phyloP scores from a whole-genome alignment of 2,888 invertebrate genomes.

The Xylophagus ater region DNA sequence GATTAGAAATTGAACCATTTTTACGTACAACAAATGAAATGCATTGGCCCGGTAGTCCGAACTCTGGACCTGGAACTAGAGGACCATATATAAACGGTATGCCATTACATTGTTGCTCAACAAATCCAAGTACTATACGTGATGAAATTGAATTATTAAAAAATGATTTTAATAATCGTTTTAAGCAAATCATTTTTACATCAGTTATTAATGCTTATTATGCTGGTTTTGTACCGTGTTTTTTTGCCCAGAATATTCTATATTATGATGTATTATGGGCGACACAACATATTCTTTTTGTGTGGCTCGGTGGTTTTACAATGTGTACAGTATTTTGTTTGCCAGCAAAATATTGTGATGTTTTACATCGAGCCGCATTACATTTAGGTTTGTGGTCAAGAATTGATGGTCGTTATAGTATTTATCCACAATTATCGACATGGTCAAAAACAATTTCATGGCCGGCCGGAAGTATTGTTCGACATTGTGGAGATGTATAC shows the following conservation, averaged over 20 bases:
- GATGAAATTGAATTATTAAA: constrained; percentile 76
- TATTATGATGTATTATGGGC: constrained; percentile 79
- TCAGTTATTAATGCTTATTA: constrained; percentile 80
- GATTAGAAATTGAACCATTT: constrained; percentile 64
- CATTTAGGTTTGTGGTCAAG: constrained; percentile 60
- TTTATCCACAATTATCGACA: constrained; percentile 24
- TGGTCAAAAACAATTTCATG: constrained; percentile 56
- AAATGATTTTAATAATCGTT: constrained; percentile 76
- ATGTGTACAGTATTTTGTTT: constrained; percentile 61
- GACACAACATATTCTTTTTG: constrained; percentile 70
- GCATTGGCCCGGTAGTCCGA: too few species aligned
- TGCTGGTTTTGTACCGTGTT: constrained; percentile 77
- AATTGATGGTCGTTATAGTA: constrained; percentile 24
- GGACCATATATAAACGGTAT: constrained; percentile 44
- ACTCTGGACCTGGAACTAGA: too few species aligned
- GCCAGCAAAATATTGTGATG: constrained; percentile 66
- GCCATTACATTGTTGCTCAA: constrained; percentile 65
- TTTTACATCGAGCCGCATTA: constrained; percentile 76
- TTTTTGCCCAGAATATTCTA: constrained; percentile 67
- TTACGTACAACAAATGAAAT: constrained; percentile 46
- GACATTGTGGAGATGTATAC: constrained; percentile 60
- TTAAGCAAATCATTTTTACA: constrained; percentile 77
- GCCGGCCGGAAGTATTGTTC: constrained; percentile 63
- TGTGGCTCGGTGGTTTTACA: constrained; percentile 75
- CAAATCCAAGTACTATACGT: constrained; percentile 58